Evolutionary conservation across 2,888 invertebrate genomes (phyloP).

Genomic region (Physocephala rufipes): DNA sequence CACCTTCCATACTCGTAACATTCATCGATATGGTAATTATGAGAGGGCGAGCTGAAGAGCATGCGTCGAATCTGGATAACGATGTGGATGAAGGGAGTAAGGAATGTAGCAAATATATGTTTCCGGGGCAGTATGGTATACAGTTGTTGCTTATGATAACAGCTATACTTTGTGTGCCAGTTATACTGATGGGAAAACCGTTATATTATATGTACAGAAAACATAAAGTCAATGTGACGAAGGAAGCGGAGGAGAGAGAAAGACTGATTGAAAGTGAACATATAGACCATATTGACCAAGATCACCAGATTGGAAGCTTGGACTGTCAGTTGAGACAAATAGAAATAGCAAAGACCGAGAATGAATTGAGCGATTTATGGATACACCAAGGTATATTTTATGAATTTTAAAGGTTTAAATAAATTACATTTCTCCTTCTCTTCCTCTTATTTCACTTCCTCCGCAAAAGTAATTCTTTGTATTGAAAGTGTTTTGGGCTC

Average conservation of each 20-base stretch:
- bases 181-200: constrained; percentile 93
- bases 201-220: constrained; percentile 71
- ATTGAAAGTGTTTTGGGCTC: constrained; percentile 78
- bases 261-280: constrained; percentile 30
- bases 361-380: constrained; percentile 54
- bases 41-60: constrained; percentile 54
- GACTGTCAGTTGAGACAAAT: constrained; percentile 51
- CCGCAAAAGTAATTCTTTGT: constrained; percentile 68
- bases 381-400: constrained; percentile 54
- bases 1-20: constrained; percentile 78
- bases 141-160: constrained; percentile 80
- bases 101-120: constrained; percentile 72
- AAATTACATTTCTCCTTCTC: not conserved
- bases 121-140: constrained; percentile 72
- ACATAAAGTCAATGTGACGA: constrained; percentile 64
- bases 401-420: not conserved
- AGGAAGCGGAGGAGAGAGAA: constrained; percentile 32
- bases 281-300: constrained; percentile 39
- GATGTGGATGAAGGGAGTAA: constrained; percentile 37
- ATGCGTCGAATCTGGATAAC: constrained; percentile 68
- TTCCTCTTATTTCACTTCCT: not conserved
- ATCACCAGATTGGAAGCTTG: constrained; percentile 49
- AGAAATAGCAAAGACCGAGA: constrained; percentile 49
- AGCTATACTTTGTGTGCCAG: constrained; percentile 85
- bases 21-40: constrained; percentile 83